Evolutionary conservation across 2,113 vertebrate species (phyloP).

Genomic region (Ifrita kowaldi): DNA sequence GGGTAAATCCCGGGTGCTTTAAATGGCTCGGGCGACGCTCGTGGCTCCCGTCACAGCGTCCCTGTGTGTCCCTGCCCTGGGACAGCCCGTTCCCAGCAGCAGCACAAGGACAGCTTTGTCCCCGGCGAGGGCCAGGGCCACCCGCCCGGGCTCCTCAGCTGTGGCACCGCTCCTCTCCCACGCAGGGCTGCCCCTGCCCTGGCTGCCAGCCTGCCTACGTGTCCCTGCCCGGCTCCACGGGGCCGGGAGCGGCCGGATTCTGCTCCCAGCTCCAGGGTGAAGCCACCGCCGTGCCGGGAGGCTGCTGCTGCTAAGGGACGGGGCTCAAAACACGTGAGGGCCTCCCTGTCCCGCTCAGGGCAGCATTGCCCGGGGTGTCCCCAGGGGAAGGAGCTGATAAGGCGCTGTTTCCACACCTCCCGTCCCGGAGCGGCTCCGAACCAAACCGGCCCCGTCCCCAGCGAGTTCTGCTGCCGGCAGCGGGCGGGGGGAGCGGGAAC

Average conservation of each 20-base stretch:
- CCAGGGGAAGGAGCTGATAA: neutral
- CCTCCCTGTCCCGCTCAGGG: neutral
- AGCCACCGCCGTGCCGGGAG: slow-evolving; percentile 60
- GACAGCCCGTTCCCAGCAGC: neutral
- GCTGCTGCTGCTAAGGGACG: slow-evolving; percentile 64
- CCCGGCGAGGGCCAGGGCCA: neutral
- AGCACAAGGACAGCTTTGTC: neutral
- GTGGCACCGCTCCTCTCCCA: neutral
- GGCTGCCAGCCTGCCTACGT: neutral
- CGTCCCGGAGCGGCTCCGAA: neutral
- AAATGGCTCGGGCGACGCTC: accelerated
- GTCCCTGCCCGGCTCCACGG: neutral
- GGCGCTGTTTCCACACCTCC: neutral
- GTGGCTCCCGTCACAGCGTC: neutral
- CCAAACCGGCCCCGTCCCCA: neutral
- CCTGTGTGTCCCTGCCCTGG: neutral
- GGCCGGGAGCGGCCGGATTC: neutral
- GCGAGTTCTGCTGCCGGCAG: neutral
- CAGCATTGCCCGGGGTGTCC: neutral
- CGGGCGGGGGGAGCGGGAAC: neutral
- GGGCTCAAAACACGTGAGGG: neutral
- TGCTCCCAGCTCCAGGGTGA: slow-evolving; percentile 43
- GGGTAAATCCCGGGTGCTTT: neutral
- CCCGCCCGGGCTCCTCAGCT: neutral
- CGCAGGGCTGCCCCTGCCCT: neutral